Conservation (phyloP, 2,888 invertebrate species). For the Cetonia aurata region DNA sequence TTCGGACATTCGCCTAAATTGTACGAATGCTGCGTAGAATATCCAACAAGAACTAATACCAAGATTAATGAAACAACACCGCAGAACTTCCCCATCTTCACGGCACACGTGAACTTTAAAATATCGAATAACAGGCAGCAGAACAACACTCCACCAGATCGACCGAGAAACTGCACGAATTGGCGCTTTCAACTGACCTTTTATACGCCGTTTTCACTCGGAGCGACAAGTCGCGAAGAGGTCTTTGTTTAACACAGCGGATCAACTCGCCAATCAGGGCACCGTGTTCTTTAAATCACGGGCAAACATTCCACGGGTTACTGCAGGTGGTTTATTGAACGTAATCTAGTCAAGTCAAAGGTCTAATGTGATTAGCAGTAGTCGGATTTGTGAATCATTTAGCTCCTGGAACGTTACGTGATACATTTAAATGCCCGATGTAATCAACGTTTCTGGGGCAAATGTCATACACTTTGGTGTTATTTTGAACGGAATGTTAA, state of each 20-base stretch:
- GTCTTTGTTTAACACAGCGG: conserved; percentile 11
- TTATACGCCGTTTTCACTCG: not conserved
- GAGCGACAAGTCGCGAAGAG: not conserved
- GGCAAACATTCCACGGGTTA: not conserved
- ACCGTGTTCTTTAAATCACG: not conserved
- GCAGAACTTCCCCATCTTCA: conserved; percentile 6
- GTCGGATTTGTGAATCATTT: not conserved
- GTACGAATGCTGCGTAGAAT: conserved; percentile 72
- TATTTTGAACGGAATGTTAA: too few species aligned
- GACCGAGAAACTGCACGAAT: conserved; percentile 16
- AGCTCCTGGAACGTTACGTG: not conserved
- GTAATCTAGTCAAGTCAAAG: conserved; percentile 36
- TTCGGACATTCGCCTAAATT: conserved; percentile 81
- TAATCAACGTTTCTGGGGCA: too few species aligned
- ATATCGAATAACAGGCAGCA: not conserved
- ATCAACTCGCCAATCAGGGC: not conserved
- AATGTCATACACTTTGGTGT: too few species aligned
- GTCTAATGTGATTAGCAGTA: conserved; percentile 2
- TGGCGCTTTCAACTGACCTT: not conserved
- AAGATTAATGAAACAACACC: not conserved
- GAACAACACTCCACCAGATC: not conserved
- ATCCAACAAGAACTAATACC: conserved; percentile 21
- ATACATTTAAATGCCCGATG: too few species aligned
- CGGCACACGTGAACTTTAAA: not conserved
- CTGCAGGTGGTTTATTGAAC: conserved; percentile 13